Conservation (phyloP, 2,797 vertebrate species). For the Rallus crepitans region DNA sequence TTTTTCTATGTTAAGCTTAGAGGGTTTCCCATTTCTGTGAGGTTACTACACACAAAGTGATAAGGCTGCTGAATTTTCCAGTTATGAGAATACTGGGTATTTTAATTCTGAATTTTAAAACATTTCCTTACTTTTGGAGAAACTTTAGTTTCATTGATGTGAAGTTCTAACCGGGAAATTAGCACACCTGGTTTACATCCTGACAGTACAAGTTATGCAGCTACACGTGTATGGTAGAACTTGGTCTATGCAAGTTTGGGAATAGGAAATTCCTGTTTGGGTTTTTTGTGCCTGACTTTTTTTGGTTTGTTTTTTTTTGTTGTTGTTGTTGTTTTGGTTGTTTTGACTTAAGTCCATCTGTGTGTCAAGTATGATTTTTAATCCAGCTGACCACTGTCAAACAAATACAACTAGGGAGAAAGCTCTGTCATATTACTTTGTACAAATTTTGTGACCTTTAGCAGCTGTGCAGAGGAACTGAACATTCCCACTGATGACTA, state of each 20-base stretch:
- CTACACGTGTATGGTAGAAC: neutral
- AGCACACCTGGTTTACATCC: neutral
- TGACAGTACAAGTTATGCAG: neutral
- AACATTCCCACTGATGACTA: neutral
- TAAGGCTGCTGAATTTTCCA: neutral
- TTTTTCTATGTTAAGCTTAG: neutral
- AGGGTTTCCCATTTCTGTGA: neutral
- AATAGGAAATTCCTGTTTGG: neutral
- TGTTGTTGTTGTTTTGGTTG: too few relatives aligned
- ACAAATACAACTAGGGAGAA: neutral
- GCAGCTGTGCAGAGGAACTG: constrained; percentile 17
- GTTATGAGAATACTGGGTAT: neutral
- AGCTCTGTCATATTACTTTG: neutral
- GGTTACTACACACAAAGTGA: neutral
- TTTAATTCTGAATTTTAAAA: neutral
- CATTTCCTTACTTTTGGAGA: neutral
- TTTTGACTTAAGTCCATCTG: neutral
- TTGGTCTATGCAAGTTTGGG: neutral
- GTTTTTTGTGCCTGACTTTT: neutral
- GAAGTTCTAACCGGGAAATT: neutral
- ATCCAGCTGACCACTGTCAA: neutral
- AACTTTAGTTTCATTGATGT: neutral
- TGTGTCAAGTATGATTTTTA: neutral
- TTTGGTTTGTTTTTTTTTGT: too few relatives aligned
- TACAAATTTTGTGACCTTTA: neutral